These are phyloP conservation scores for Heteronetta atricapilla DNA, from an alignment of 2,113 vertebrate genomes.

Conservation along the genomic window DNA sequence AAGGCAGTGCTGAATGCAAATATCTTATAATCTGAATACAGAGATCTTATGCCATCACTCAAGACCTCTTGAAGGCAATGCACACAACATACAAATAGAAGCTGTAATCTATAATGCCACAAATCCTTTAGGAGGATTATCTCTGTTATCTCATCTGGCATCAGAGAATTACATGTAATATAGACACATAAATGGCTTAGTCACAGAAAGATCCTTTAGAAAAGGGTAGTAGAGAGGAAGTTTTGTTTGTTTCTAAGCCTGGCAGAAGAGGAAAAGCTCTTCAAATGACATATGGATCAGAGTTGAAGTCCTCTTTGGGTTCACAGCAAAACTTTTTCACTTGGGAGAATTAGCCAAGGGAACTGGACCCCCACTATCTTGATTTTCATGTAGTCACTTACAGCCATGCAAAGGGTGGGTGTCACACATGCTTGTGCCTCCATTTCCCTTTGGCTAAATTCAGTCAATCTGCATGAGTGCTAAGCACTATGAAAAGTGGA, in stretches of 20 bases:
- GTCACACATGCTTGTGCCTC: neutral
- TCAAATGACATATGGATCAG: neutral
- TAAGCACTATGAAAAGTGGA: neutral
- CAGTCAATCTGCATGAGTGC: neutral
- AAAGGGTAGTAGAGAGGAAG: neutral
- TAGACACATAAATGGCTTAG: slow-evolving; percentile 55
- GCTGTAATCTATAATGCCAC: slow-evolving; percentile 26
- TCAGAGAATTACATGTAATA: slow-evolving; percentile 62
- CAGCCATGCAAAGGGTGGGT: neutral
- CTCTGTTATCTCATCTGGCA: slow-evolving; percentile 53
- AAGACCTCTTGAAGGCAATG: slow-evolving; percentile 40
- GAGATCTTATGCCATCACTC: slow-evolving; percentile 21
- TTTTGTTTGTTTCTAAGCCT: neutral
- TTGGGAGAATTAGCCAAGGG: neutral
- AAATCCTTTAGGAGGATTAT: slow-evolving; percentile 67
- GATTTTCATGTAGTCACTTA: neutral
- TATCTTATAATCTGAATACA: slow-evolving; percentile 14
- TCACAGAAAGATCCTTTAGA: neutral
- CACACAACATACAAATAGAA: neutral
- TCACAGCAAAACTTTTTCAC: neutral
- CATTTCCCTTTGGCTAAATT: neutral
- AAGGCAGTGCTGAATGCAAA: neutral
- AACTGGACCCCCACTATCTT: neutral
- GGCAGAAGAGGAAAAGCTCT: neutral
- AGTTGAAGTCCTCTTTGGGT: neutral